Conservation (phyloP, 2,113 vertebrate species). For the Mesoclemmys tuberculata region DNA sequence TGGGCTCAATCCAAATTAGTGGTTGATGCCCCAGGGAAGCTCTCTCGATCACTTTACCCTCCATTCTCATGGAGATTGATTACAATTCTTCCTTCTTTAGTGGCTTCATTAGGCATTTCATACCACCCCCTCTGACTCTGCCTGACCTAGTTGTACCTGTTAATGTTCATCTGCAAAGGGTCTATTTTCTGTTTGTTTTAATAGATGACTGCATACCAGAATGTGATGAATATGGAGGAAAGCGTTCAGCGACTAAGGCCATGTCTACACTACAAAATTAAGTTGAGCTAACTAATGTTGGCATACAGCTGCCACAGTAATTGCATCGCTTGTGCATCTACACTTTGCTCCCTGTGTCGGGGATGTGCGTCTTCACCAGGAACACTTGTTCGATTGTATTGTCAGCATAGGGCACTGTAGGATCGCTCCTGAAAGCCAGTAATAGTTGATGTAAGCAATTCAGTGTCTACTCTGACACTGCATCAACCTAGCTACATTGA, state of each 20-base stretch:
- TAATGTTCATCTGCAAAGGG: conserved; percentile 4
- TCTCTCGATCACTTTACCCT: neutral
- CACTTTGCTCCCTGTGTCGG: neutral
- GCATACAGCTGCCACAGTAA: neutral
- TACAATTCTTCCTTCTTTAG: neutral
- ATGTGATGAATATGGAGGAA: neutral
- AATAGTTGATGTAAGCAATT: neutral
- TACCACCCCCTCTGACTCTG: neutral
- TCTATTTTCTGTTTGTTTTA: neutral
- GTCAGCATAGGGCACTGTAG: too few relatives aligned
- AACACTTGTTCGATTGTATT: neutral
- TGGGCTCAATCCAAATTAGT: neutral
- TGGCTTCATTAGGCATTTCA: neutral
- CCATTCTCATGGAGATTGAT: neutral
- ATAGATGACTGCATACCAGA: neutral
- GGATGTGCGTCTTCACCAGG: too few relatives aligned
- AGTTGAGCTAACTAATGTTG: neutral
- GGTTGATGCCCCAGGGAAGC: neutral
- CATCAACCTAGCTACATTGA: neutral
- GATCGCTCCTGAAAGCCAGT: neutral
- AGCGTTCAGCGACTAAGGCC: neutral
- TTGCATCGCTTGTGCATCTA: neutral
- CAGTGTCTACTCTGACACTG: neutral
- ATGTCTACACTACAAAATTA: neutral
- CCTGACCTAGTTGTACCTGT: neutral